These are phyloP conservation scores for Gnatocerus cornutus DNA, from an alignment of 2,888 invertebrate species.

Conservation along the genomic window DNA sequence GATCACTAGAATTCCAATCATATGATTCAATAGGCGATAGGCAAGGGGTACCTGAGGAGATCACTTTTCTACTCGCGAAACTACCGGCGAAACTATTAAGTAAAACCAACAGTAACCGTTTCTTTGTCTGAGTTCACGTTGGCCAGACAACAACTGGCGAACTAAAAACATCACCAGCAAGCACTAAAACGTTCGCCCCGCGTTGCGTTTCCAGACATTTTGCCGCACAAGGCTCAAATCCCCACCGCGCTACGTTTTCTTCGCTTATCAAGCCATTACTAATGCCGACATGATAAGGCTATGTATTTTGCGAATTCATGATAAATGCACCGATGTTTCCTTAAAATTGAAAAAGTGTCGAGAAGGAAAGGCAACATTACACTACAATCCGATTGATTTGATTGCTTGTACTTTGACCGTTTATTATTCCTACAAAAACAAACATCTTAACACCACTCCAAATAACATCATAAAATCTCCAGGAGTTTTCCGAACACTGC, in stretches of 20 bases:
- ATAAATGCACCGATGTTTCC: background rate
- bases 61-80: slow-evolving; percentile 20
- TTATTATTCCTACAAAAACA: slow-evolving; percentile 21
- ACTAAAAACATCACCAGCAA: slow-evolving; percentile 43
- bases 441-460: slow-evolving; percentile 9
- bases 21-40: slow-evolving; percentile 54
- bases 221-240: slow-evolving; percentile 45
- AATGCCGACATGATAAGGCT: slow-evolving; percentile 20
- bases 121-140: slow-evolving; percentile 43
- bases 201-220: slow-evolving; percentile 43
- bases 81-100: slow-evolving; percentile 1
- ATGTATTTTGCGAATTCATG: slow-evolving; percentile 12
- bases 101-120: background rate
- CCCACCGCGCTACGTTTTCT: slow-evolving; percentile 27
- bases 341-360: background rate
- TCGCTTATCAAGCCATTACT: slow-evolving; percentile 30
- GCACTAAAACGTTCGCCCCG: slow-evolving; percentile 37
- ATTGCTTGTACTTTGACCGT: slow-evolving; percentile 12
- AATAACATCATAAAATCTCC: slow-evolving; percentile 24
- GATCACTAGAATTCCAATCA: slow-evolving; percentile 54
- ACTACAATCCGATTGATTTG: slow-evolving; percentile 2
- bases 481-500: slow-evolving; percentile 10
- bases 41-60: slow-evolving; percentile 41
- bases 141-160: slow-evolving; percentile 38
- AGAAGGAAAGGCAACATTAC: background rate